Evolutionary conservation across 2,113 vertebrate genomes (phyloP).

Genomic region (Syrmaticus mikado): DNA sequence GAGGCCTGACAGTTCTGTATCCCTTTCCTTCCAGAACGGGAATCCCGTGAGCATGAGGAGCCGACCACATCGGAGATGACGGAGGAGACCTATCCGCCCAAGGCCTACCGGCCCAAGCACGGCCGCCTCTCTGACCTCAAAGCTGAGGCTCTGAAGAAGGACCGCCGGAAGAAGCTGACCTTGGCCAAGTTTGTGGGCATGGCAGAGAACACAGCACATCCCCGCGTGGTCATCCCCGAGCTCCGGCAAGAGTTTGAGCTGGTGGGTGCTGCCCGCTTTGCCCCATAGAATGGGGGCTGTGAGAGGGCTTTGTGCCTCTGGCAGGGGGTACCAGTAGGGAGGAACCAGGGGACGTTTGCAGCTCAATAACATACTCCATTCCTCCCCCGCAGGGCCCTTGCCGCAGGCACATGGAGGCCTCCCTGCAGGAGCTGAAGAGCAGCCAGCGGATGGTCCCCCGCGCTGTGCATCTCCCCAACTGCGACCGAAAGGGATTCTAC

Average conservation of each 20-base stretch:
- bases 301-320: not conserved
- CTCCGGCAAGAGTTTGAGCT: slow-evolving; percentile 95
- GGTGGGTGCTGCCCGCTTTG: slow-evolving; percentile 77
- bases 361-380: not conserved
- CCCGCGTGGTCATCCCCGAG: slow-evolving; percentile 78
- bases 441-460: slow-evolving; percentile 90
- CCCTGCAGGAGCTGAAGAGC: slow-evolving; percentile 94
- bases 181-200: slow-evolving; percentile 85
- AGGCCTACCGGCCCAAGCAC: slow-evolving; percentile 79
- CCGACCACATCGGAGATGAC: slow-evolving; percentile 86
- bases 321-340: rapidly evolving
- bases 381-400: slow-evolving; percentile 87
- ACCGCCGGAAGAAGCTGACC: slow-evolving; percentile 86
- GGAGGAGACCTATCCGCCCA: slow-evolving; percentile 86
- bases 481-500: slow-evolving; percentile 97
- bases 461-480: slow-evolving; percentile 96
- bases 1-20: not conserved
- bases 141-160: slow-evolving; percentile 88
- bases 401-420: slow-evolving; percentile 93
- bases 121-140: slow-evolving; percentile 87
- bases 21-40: slow-evolving; percentile 80
- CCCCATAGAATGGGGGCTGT: rapidly evolving
- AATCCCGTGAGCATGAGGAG: slow-evolving; percentile 91
- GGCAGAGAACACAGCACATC: slow-evolving; percentile 87
- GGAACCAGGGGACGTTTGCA: not conserved